Percentiles rank a stretch among this genome's conserved stretches.
Evolutionary conservation across 2,113 vertebrate genomes (phyloP).

Genomic region (Chionomys nivalis): DNA sequence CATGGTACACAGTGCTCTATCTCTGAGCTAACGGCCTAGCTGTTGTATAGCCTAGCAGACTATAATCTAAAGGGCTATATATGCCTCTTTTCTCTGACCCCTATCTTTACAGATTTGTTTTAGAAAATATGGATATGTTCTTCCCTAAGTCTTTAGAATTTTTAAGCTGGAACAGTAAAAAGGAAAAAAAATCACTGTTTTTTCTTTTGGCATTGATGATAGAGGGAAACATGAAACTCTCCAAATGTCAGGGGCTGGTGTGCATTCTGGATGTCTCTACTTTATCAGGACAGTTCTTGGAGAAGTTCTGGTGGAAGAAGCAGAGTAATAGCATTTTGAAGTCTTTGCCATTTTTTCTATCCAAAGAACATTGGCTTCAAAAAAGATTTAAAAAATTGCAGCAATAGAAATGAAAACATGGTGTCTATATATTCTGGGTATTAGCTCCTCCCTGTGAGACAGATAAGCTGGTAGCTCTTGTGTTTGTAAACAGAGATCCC

Average conservation of each 20-base stretch:
- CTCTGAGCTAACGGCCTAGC: background rate
- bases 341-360: background rate
- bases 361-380: conserved; percentile 9
- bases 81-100: background rate
- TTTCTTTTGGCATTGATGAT: background rate
- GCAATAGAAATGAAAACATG: background rate
- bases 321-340: background rate
- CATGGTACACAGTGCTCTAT: background rate
- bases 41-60: too few relatives aligned
- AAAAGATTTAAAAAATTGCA: background rate
- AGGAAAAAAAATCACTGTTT: background rate
- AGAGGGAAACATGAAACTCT: background rate
- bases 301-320: background rate
- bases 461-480: background rate
- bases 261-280: background rate
- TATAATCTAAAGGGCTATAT: background rate
- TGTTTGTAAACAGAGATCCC: background rate
- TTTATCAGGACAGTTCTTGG: background rate
- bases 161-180: background rate
- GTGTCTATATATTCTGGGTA: background rate
- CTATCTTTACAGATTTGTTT: background rate
- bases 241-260: background rate
- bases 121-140: background rate
- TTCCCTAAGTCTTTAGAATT: background rate
- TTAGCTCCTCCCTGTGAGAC: background rate